phyloP scores from a whole-genome alignment of 2,797 vertebrate species.

The Limosa lapponica region DNA sequence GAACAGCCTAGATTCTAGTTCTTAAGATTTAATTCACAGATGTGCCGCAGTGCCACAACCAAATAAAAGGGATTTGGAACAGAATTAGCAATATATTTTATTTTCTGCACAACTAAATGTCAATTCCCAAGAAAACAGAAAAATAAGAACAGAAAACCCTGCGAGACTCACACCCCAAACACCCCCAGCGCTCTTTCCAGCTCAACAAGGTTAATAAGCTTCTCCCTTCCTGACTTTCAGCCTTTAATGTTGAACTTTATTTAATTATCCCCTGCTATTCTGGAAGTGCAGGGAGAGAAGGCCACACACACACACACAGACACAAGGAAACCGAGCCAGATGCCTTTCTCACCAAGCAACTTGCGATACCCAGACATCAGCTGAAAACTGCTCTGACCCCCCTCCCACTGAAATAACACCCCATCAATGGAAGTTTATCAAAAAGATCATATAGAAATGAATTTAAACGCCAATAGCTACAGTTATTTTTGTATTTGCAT shows the following conservation, averaged over 20 bases:
- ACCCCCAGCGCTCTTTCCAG: neutral
- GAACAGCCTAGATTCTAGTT: neutral
- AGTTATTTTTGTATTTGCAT: neutral
- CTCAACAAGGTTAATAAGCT: slow-evolving; percentile 15
- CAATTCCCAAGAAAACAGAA: neutral
- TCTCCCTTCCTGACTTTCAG: neutral
- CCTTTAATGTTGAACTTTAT: neutral
- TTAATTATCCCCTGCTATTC: neutral
- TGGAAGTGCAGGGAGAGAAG: neutral
- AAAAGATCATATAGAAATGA: neutral
- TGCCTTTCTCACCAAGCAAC: neutral
- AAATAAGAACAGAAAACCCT: neutral
- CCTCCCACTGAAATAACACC: neutral
- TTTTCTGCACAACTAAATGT: neutral
- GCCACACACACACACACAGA: neutral
- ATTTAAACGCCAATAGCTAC: neutral
- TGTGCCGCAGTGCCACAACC: neutral
- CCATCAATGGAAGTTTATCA: neutral
- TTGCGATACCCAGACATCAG: neutral
- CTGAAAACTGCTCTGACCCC: neutral
- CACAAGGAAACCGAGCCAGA: neutral
- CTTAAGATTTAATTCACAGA: slow-evolving; percentile 10
- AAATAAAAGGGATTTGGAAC: neutral
- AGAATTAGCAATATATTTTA: neutral
- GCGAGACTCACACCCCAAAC: neutral